Base-by-base conservation (phyloP, 2,113 vertebrate species). In the Myotis lucifugus region DNA sequence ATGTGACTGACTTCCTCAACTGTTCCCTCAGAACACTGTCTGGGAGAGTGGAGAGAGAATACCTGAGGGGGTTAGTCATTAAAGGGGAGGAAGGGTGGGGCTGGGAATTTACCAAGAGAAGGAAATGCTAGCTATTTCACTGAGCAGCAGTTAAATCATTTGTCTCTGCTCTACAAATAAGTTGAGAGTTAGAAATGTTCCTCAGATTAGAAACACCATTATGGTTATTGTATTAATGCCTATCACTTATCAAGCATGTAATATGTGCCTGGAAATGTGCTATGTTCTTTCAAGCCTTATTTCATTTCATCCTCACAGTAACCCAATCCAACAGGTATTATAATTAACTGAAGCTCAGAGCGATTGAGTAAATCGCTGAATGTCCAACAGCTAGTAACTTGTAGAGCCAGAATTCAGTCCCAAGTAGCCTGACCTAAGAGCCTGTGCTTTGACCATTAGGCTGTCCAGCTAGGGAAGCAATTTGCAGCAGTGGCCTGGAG, bases 51-150 rank as follows among this genome's bases (percentile, higher is more conserved):
- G 19, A 34, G 25, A 77, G 42, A 76, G 42, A 84, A 23, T 81
- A 59, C 73, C 66, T 87, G 59, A 87, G 40, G 70, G 8, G 2
- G n/a, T 92, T 77, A 96, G 85, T 95, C 94, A 90, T 76, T 72
- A 8, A 29, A 82, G 23, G 29, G 9, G 32, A 87, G 90, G 82
- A 93, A 90, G 94, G 90, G 93, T 82, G 82, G 59, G 61, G 73
- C 73, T 78, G 72, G 17, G 54, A 89, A 25, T 59, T 88, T 76
- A 73, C 70, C 87, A 40, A 6, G 7, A 69, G 90, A 95, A 96
- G 91, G 86, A 52, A 95, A 66, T 76, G 61, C 27, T 70, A 37
- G 37, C 21, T 21, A 12, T 78, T 91, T 79, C n/a, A 61, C n/a
- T 4, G 37, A 88, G n/a, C 12, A 48, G 54, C 78, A 14, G 46